Conservation (phyloP, 2,888 invertebrate species). For the Acrobasis consociella region DNA sequence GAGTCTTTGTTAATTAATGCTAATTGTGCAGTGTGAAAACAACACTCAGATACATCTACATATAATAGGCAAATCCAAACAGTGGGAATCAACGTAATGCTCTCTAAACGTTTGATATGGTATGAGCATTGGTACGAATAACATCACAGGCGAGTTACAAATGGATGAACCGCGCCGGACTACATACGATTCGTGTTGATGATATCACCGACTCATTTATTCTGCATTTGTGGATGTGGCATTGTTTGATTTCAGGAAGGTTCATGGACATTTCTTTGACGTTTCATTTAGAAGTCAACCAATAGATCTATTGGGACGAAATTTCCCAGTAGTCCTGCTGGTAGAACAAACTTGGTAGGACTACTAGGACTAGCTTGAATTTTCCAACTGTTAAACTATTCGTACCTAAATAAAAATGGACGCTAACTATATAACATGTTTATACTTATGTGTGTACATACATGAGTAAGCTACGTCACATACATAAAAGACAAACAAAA, state of each 20-base stretch:
- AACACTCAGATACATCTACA: conserved; percentile 20
- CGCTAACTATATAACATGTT: no score
- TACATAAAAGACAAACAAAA: no score
- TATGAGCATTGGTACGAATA: conserved; percentile 74
- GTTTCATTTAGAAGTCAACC: not conserved
- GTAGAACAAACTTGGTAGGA: no score
- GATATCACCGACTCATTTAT: conserved; percentile 33
- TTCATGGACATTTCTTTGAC: conserved; percentile 17
- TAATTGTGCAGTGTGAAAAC: conserved; percentile 6
- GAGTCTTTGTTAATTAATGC: not conserved
- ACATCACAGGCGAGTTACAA: conserved; percentile 72
- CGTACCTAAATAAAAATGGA: no score
- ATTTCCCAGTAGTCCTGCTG: no score
- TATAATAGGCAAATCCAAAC: conserved; percentile 48
- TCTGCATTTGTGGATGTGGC: conserved; percentile 54
- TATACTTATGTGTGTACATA: no score
- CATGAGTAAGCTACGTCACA: no score
- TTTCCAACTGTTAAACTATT: no score
- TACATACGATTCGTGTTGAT: conserved; percentile 37
- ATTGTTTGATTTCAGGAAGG: conserved; percentile 27
- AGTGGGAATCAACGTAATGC: conserved; percentile 61
- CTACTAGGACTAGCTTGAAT: no score
- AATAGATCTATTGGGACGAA: no score
- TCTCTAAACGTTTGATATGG: conserved; percentile 73
- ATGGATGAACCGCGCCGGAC: conserved; percentile 60